Evolutionary conservation across 2,113 vertebrate genomes (phyloP).

Genomic region (Hyaena hyaena): DNA sequence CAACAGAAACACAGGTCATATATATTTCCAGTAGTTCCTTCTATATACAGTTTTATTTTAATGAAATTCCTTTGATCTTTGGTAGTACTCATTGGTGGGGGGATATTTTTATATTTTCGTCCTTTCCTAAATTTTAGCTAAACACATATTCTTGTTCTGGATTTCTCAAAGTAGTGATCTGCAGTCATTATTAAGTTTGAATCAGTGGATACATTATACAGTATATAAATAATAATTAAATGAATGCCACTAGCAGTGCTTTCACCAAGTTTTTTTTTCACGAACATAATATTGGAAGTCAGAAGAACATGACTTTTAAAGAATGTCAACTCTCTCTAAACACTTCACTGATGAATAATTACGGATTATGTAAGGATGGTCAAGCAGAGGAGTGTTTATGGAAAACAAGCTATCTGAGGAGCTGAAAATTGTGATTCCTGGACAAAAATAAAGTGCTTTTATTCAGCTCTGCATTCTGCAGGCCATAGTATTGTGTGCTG

Average conservation of each 20-base stretch:
- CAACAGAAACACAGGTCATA: background rate
- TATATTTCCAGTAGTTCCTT: background rate
- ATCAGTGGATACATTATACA: background rate
- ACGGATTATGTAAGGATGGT: background rate
- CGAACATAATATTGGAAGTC: background rate
- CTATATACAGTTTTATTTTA: background rate
- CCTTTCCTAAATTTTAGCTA: conserved; percentile 3
- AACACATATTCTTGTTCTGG: background rate
- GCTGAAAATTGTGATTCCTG: background rate
- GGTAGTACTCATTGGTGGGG: background rate
- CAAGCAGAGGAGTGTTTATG: background rate
- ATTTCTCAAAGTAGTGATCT: background rate
- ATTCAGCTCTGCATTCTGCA: background rate
- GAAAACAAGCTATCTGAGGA: background rate
- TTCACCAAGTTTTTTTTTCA: background rate
- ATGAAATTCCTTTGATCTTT: background rate
- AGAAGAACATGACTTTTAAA: background rate
- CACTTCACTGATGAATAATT: background rate
- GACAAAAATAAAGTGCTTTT: background rate
- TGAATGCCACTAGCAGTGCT: background rate
- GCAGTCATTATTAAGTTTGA: background rate
- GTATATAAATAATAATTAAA: background rate
- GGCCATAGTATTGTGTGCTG: background rate
- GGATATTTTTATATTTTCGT: background rate
- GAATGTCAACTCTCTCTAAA: background rate